phyloP scores from a whole-genome alignment of 2,888 invertebrate species.

The Caenorhabditis angaria region DNA sequence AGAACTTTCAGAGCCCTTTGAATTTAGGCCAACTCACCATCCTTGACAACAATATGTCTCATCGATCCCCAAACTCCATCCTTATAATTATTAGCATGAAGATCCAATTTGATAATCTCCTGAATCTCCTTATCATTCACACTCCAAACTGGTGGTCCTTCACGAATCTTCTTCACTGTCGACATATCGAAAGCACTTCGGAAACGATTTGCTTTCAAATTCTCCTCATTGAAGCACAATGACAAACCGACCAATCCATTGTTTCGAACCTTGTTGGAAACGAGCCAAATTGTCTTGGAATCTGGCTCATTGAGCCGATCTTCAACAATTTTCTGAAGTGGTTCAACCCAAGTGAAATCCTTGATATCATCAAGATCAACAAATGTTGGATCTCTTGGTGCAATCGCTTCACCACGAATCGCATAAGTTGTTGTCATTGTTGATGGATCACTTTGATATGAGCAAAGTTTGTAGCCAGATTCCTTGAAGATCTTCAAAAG shows the following conservation, averaged over 20 bases:
- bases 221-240: slow-evolving; percentile 80
- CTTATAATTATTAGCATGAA: slow-evolving; percentile 86
- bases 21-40: slow-evolving; percentile 73
- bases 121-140: slow-evolving; percentile 58
- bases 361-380: slow-evolving; percentile 70
- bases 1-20: too few relatives aligned
- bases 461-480: slow-evolving; percentile 69
- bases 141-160: slow-evolving; percentile 57
- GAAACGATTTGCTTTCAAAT: slow-evolving; percentile 70
- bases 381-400: slow-evolving; percentile 64
- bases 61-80: slow-evolving; percentile 86
- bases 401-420: slow-evolving; percentile 57
- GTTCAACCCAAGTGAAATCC: slow-evolving; percentile 71
- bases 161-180: slow-evolving; percentile 57
- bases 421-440: slow-evolving; percentile 64
- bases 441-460: slow-evolving; percentile 60
- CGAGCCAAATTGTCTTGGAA: slow-evolving; percentile 76
- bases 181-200: slow-evolving; percentile 70
- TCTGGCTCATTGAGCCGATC: slow-evolving; percentile 78
- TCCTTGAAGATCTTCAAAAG: slow-evolving; percentile 61
- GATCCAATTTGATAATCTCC: slow-evolving; percentile 78
- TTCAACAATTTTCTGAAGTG: slow-evolving; percentile 76
- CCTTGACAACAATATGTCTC: slow-evolving; percentile 82
- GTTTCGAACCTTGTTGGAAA: slow-evolving; percentile 74
- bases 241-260: slow-evolving; percentile 87